Percentiles rank a stretch among this genome's conserved stretches.
These are phyloP conservation scores for Mesodorylaimus sp. DNA, from an alignment of 2,888 invertebrate species.

Conservation along the genomic window DNA sequence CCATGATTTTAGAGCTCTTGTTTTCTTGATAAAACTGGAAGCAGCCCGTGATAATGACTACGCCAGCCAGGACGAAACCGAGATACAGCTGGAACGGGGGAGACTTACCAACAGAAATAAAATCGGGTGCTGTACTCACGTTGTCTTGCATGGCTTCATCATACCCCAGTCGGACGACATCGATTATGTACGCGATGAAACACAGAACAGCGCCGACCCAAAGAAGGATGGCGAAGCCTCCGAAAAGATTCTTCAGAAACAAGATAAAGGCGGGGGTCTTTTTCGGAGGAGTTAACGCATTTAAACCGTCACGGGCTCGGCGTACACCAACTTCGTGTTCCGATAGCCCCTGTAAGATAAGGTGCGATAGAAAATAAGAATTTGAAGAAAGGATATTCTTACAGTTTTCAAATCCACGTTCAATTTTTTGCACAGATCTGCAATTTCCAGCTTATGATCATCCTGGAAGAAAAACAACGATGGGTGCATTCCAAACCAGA, in stretches of 20 bases:
- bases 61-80: conserved; percentile 78
- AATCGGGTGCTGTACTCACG: too few species aligned
- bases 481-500: background rate
- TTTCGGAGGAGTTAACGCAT: conserved; percentile 85
- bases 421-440: conserved; percentile 89
- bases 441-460: conserved; percentile 88
- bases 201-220: conserved; percentile 27
- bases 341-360: too few species aligned
- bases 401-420: conserved; percentile 92
- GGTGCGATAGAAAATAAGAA: background rate
- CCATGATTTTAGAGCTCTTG: conserved; percentile 96
- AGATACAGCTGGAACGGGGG: conserved; percentile 48
- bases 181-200: conserved; percentile 27
- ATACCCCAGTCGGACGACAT: conserved; percentile 44
- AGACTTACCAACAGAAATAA: too few species aligned
- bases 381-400: conserved; percentile 38
- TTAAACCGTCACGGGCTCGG: conserved; percentile 81
- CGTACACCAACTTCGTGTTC: too few species aligned
- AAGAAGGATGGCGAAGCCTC: conserved; percentile 1
- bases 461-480: conserved; percentile 39
- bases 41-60: conserved; percentile 91
- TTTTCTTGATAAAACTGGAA: conserved; percentile 96
- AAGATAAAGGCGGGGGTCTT: conserved; percentile 97
- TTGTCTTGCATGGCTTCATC: conserved; percentile 92
- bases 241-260: conserved; percentile 34